Percentiles rank a stretch among this genome's conserved stretches.
Conservation (phyloP, 2,797 vertebrate genomes). For the Benthosema pterotum region DNA sequence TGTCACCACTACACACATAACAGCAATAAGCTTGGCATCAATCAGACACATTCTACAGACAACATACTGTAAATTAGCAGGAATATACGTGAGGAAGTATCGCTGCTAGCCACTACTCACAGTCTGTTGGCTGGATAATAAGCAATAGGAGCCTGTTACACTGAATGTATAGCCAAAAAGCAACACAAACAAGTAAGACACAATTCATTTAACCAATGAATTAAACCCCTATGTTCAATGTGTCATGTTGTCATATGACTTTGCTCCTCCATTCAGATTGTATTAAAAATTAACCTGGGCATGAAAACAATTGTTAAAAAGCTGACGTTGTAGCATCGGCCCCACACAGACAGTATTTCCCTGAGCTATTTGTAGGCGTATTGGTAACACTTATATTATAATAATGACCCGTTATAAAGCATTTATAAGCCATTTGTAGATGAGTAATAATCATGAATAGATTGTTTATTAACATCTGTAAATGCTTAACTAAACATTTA, state of each 20-base stretch:
- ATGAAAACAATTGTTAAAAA: constrained; percentile 19
- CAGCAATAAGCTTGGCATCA: constrained; percentile 21
- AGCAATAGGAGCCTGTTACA: constrained; percentile 28
- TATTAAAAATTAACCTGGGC: too few species aligned
- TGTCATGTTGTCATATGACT: too few species aligned
- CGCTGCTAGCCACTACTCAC: constrained; percentile 27
- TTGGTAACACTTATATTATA: too few species aligned
- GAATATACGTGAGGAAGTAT: constrained; percentile 26
- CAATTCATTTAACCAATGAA: too few species aligned
- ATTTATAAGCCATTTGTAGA: too few species aligned
- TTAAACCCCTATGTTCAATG: too few species aligned
- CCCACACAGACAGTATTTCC: constrained; percentile 9
- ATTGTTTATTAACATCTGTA: too few species aligned
- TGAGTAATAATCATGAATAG: too few species aligned
- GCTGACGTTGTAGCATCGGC: constrained; percentile 11
- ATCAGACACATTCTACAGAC: constrained; percentile 18
- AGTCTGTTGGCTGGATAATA: constrained; percentile 50
- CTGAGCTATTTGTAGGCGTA: not conserved
- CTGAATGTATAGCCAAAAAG: constrained; percentile 45
- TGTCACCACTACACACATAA: constrained; percentile 15
- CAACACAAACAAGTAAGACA: constrained; percentile 17
- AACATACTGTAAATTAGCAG: constrained; percentile 21
- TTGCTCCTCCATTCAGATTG: too few species aligned
- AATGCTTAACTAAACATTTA: too few species aligned
- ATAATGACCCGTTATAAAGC: too few species aligned